Evolutionary conservation across 2,797 vertebrate species (phyloP).

Genomic region (Aphelocoma californica): DNA sequence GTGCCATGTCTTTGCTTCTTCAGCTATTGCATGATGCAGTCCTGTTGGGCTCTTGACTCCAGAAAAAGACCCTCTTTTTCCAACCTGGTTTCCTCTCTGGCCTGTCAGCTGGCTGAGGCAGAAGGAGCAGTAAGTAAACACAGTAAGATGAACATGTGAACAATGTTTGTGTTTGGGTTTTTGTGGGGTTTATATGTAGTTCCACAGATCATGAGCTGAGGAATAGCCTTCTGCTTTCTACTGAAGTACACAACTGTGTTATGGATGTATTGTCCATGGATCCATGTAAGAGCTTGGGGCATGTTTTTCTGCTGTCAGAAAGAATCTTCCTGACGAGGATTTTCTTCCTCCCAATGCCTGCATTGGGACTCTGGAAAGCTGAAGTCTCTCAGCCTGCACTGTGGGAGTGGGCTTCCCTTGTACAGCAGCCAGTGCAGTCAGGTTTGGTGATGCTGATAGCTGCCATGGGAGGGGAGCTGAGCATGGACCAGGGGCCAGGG

Average conservation of each 20-base stretch:
- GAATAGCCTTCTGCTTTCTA: neutral
- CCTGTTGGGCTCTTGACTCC: slow-evolving; percentile 88
- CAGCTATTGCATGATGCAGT: slow-evolving; percentile 89
- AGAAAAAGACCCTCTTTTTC: slow-evolving; percentile 86
- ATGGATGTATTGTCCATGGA: neutral
- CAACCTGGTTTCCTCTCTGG: slow-evolving; percentile 83
- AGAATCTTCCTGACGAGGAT: neutral
- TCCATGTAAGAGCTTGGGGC: neutral
- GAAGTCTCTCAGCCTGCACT: neutral
- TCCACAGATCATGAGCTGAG: neutral
- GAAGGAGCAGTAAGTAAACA: slow-evolving; percentile 84
- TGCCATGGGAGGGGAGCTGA: neutral
- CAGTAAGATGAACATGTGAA: neutral
- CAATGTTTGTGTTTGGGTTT: neutral
- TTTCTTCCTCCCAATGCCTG: neutral
- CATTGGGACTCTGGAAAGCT: neutral
- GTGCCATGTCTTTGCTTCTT: neutral
- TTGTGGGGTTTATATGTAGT: neutral
- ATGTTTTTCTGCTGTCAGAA: neutral
- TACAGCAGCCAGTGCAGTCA: neutral
- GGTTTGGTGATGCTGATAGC: neutral
- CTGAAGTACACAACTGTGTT: neutral
- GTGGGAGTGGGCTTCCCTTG: neutral
- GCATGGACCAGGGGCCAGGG: neutral
- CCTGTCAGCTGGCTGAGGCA: slow-evolving; percentile 81